Evolutionary conservation across 2,888 invertebrate genomes (phyloP).

Genomic region (Drosophila neonasuta): DNA sequence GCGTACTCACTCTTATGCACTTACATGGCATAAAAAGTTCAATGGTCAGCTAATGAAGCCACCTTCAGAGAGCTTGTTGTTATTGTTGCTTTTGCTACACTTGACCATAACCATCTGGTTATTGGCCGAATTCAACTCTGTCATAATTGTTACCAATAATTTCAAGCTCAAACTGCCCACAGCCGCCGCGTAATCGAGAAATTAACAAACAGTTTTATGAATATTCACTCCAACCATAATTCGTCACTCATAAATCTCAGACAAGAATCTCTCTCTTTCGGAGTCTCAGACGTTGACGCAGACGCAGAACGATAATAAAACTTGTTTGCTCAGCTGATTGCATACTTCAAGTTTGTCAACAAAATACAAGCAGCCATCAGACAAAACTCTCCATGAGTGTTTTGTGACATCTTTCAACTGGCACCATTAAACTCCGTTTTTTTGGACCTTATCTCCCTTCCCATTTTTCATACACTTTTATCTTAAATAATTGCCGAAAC

Average conservation of each 20-base stretch:
- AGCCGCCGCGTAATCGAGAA: conserved; percentile 4
- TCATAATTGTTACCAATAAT: conserved; percentile 64
- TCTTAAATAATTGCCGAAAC: conserved; percentile 27
- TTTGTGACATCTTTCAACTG: conserved; percentile 42
- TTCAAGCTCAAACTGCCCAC: conserved; percentile 55
- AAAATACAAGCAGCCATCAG: conserved; percentile 15
- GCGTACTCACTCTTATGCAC: conserved; percentile 43
- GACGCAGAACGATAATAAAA: conserved; percentile 27
- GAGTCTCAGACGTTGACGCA: background rate
- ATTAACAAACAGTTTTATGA: conserved; percentile 6
- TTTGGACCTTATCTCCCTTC: background rate
- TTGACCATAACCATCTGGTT: conserved; percentile 28
- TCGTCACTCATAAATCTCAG: conserved; percentile 43
- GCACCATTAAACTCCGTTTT: conserved; percentile 14
- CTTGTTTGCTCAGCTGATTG: conserved; percentile 49
- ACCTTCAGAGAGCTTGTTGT: conserved; percentile 52
- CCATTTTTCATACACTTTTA: background rate
- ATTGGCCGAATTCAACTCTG: conserved; percentile 42
- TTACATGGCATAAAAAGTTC: conserved; percentile 62
- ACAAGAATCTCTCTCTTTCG: conserved; percentile 2
- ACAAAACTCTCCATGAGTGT: background rate
- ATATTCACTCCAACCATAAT: conserved; percentile 29
- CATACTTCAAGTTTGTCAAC: conserved; percentile 19
- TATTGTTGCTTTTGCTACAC: conserved; percentile 13
- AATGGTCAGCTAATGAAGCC: conserved; percentile 66